Evolutionary conservation across 92 coral and sea anemone species (phyloP).

Genomic region (Porites rus): DNA sequence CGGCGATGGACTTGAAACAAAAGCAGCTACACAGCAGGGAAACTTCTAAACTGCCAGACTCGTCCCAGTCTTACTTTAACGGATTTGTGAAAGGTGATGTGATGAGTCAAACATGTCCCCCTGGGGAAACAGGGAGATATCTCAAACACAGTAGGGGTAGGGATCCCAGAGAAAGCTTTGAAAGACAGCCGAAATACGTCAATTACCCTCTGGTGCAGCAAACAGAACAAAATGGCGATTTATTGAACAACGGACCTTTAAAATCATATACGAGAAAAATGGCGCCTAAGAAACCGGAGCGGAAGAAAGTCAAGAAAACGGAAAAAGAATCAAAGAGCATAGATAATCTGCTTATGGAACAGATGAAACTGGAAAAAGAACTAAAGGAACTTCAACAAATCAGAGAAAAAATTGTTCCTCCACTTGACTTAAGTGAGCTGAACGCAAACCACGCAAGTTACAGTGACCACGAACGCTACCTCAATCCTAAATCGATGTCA

Average conservation of each 20-base stretch:
- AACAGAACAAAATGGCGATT: constrained; percentile 46
- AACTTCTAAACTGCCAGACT: not conserved
- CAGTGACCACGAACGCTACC: not conserved
- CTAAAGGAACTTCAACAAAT: constrained; percentile 59
- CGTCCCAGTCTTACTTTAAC: constrained; percentile 1
- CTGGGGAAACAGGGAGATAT: constrained; percentile 64
- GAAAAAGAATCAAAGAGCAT: constrained; percentile 25
- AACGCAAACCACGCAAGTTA: not conserved
- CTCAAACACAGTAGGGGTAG: constrained; percentile 8
- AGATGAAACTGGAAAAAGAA: constrained; percentile 83
- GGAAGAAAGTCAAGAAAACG: constrained; percentile 15
- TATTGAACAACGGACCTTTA: constrained; percentile 11
- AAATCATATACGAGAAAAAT: constrained; percentile 10
- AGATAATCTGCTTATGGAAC: constrained; percentile 65
- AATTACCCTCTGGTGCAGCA: constrained; percentile 61
- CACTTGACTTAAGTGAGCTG: constrained; percentile 32
- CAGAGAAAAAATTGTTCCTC: constrained; percentile 31
- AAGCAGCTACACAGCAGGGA: constrained; percentile 4
- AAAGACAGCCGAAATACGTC: constrained; percentile 6
- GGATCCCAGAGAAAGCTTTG: not conserved
- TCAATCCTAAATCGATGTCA: not conserved
- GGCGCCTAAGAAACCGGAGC: constrained; percentile 49
- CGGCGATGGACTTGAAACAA: constrained; percentile 22
- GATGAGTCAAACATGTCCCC: constrained; percentile 61
- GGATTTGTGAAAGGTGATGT: not conserved